A percentile compares a stretch with the other conserved stretches of the same genome.
These are phyloP conservation scores for Columbina picui DNA, from an alignment of 2,113 vertebrate species.

Conservation along the genomic window DNA sequence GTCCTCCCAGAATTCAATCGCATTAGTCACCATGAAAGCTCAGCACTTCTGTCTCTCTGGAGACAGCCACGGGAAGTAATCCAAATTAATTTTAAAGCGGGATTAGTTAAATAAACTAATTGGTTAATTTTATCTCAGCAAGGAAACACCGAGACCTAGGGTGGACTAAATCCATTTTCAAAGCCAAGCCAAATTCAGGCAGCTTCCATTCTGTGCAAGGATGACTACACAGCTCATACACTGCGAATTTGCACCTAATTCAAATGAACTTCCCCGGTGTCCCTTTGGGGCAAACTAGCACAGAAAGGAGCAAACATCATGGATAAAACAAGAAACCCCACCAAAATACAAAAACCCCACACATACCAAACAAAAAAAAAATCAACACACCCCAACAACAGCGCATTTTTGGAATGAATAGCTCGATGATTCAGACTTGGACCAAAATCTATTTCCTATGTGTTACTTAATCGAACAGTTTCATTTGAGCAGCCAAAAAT, in stretches of 20 bases:
- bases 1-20: neutral
- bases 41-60: neutral
- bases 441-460: slow-evolving; percentile 7
- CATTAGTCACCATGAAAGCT: neutral
- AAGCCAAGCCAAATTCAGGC: neutral
- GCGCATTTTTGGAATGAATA: neutral
- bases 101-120: slow-evolving; percentile 37
- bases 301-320: neutral
- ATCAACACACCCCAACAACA: neutral
- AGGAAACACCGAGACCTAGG: neutral
- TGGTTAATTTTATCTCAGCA: slow-evolving; percentile 13
- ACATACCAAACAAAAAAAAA: neutral
- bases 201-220: neutral
- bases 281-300: neutral
- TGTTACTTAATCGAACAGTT: slow-evolving; percentile 41
- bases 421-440: slow-evolving; percentile 27
- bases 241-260: neutral
- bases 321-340: neutral
- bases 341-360: no score
- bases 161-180: neutral
- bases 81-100: slow-evolving; percentile 36
- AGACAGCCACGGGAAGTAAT: slow-evolving; percentile 2
- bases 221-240: neutral
- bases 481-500: slow-evolving; percentile 16
- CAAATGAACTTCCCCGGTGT: neutral